phyloP scores from a whole-genome alignment of 2,113 vertebrate genomes.

The Tautogolabrus adspersus region DNA sequence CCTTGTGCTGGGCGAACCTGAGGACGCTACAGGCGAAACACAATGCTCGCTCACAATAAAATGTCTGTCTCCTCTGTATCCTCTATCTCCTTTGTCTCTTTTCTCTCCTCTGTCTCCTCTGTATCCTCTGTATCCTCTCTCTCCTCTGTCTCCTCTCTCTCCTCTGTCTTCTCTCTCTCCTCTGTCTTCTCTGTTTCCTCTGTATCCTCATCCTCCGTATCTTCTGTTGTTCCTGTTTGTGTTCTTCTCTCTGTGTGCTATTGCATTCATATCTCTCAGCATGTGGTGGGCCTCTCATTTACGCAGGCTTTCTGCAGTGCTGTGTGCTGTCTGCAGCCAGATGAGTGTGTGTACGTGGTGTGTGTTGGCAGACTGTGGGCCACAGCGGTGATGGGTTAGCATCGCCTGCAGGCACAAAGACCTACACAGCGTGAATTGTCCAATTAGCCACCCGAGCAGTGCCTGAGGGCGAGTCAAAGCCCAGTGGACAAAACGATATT shows the following conservation, averaged over 20 bases:
- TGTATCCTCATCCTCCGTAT: background rate
- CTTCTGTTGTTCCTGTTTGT: conserved; percentile 20
- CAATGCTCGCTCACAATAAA: no score
- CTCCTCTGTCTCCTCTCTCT: no score
- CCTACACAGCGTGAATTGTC: conserved; percentile 37
- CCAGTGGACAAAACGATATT: background rate
- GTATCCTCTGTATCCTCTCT: no score
- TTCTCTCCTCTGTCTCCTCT: no score
- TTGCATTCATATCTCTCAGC: conserved; percentile 27
- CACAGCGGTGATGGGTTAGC: conserved; percentile 19
- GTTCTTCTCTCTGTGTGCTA: background rate
- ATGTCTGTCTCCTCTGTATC: no score
- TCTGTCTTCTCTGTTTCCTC: no score
- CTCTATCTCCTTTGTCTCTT: no score
- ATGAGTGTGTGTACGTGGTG: conserved; percentile 17
- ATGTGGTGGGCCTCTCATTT: conserved; percentile 30
- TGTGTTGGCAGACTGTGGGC: conserved; percentile 25
- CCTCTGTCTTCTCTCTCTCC: no score
- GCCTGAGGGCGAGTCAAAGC: background rate
- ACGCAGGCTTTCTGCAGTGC: background rate
- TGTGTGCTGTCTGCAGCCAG: conserved; percentile 30
- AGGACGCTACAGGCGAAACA: no score
- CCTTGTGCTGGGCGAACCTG: no score
- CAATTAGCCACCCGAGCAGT: conserved; percentile 57
- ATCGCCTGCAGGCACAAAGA: conserved; percentile 39